Evolutionary conservation across 1,140 invertebrate species (phyloP), one percentile per base, ranked within the genome.

Genomic region (Eumaeus atala): DNA sequence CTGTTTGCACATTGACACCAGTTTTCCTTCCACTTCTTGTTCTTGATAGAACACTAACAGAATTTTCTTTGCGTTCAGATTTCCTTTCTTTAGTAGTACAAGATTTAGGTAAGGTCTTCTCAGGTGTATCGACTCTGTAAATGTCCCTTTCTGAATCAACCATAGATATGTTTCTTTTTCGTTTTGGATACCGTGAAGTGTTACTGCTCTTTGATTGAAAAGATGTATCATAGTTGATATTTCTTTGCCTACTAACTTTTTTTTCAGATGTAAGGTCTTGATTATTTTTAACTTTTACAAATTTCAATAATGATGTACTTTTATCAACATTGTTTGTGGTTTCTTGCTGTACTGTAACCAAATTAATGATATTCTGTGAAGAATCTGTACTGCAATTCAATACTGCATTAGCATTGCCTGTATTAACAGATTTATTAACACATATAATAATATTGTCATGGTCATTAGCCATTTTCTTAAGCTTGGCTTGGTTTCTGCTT

Each of bases 321-420:
- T 75, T 75, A 44, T 70, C 66, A 8, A 77, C 54, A 62, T 61
- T 78, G 16, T 52, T 52, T 6, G 67, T 38, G 36, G 66, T 74
- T 1, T 72, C 60, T 53, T 68, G 69, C 34, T 75, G 72, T 2
- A 72, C 51, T 33, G 75, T 76, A 10, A 84, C 71, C 50, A 84
- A 54, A 54, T 82, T 86, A 14, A 86, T 63, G 3, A 77, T 58
- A 66, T 86, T 83, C 54, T 80, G 73, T 21, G 80, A 83, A 3
- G 80, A 82, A 49, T 82, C 79, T 21, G 76, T 80, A 34, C 77
- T 86, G 48, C 67, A 77, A 49, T 84, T 81, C 8, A 74, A 28
- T 0, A 67, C 51, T 28, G 61, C 52, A 9, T 70, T 59, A 9
- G 64, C 58, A 4, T 60, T 18, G 0, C 65, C 67, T 11, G 76